phyloP scores from a whole-genome alignment of 2,888 invertebrate species.

The Andrena bicolor region DNA sequence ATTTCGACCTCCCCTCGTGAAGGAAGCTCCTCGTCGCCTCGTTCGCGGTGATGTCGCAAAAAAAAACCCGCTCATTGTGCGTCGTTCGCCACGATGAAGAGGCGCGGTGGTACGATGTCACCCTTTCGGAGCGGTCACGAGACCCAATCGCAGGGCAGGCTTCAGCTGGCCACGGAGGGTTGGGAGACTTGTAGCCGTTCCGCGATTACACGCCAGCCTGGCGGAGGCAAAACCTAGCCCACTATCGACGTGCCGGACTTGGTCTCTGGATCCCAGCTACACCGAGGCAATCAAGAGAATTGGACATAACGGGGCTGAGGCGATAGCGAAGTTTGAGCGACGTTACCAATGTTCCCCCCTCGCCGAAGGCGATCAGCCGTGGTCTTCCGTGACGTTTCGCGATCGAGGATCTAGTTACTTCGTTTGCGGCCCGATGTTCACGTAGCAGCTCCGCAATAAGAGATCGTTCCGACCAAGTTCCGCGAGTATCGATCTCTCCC shows the following conservation, averaged over 20 bases:
- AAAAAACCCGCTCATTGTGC: slow-evolving; percentile 37
- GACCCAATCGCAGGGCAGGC: slow-evolving; percentile 9
- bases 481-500: slow-evolving; percentile 35
- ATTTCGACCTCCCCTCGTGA: slow-evolving; percentile 46
- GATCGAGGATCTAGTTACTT: slow-evolving; percentile 8
- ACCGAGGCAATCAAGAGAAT: slow-evolving; percentile 13
- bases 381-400: slow-evolving; percentile 10
- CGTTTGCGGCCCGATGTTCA: not conserved
- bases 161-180: slow-evolving; percentile 53
- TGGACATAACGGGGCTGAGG: not conserved
- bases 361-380: not conserved
- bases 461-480: slow-evolving; percentile 15
- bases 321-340: slow-evolving; percentile 9
- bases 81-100: slow-evolving; percentile 27
- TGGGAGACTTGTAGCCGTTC: slow-evolving; percentile 59
- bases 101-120: slow-evolving; percentile 36
- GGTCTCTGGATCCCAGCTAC: not conserved
- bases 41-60: slow-evolving; percentile 9
- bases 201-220: slow-evolving; percentile 24
- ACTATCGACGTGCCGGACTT: slow-evolving; percentile 13
- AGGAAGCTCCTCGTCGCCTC: slow-evolving; percentile 13
- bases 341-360: not conserved
- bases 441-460: not conserved
- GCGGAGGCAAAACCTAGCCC: slow-evolving; percentile 43
- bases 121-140: slow-evolving; percentile 29